Conservation (phyloP, 2,888 invertebrate species). For the Nipponacmea schrenckii region DNA sequence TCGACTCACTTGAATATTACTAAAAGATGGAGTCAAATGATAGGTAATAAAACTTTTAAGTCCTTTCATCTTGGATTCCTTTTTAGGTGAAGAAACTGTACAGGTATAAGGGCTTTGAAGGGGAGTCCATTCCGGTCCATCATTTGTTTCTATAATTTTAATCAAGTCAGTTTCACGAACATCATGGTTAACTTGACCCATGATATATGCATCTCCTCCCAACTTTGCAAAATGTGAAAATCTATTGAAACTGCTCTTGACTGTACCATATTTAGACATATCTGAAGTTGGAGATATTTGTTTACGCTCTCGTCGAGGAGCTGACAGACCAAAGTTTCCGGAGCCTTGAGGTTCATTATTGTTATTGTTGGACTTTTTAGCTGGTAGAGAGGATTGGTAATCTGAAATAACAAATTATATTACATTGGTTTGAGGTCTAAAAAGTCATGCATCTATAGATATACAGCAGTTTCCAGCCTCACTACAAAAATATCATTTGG, state of each 20-base stretch:
- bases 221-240: constrained; percentile 61
- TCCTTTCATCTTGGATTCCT: constrained; percentile 96
- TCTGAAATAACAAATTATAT: too few relatives aligned
- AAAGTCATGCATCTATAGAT: too few relatives aligned
- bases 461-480: too few relatives aligned
- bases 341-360: constrained; percentile 44
- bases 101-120: constrained; percentile 82
- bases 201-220: constrained; percentile 59
- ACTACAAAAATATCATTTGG: too few relatives aligned
- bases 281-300: constrained; percentile 44
- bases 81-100: constrained; percentile 92
- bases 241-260: constrained; percentile 59
- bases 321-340: constrained; percentile 51
- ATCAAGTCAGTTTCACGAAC: constrained; percentile 55
- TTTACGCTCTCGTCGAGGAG: constrained; percentile 41
- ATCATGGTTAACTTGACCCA: constrained; percentile 47
- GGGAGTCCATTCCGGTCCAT: constrained; percentile 83
- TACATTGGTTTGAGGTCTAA: too few relatives aligned
- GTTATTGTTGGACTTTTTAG: too few relatives aligned
- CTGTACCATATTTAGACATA: constrained; percentile 58
- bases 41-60: constrained; percentile 98
- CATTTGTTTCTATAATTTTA: constrained; percentile 72
- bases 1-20: constrained; percentile 85
- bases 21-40: constrained; percentile 93
- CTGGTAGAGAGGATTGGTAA: too few relatives aligned